Conservation (phyloP, 2,113 vertebrate genomes). For the Crotalus helleri region DNA sequence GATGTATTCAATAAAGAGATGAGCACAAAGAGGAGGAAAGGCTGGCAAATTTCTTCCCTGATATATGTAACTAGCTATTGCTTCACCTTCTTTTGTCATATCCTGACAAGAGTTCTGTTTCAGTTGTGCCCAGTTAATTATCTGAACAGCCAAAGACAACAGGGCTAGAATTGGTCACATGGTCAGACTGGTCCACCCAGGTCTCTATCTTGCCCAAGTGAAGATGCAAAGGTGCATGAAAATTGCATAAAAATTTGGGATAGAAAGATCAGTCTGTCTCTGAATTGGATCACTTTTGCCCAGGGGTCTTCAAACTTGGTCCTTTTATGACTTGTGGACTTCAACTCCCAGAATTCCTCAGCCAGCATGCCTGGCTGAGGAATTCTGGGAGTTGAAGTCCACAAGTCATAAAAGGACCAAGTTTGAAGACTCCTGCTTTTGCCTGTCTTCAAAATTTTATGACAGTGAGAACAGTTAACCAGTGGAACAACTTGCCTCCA, state of each 20-base stretch:
- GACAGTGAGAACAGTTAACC: background rate
- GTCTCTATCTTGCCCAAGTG: background rate
- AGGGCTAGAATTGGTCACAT: background rate
- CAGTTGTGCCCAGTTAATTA: slow-evolving; percentile 17
- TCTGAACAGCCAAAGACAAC: background rate
- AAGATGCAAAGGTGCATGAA: background rate
- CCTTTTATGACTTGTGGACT: too few species aligned
- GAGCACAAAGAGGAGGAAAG: background rate
- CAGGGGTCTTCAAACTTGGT: too few species aligned
- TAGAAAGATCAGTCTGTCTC: background rate
- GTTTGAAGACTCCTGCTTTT: background rate
- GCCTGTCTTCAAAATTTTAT: background rate
- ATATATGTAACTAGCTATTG: background rate
- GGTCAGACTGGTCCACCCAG: background rate
- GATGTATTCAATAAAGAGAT: background rate
- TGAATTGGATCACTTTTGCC: too few species aligned
- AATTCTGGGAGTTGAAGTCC: too few species aligned
- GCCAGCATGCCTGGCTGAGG: too few species aligned
- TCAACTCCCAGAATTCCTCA: too few species aligned
- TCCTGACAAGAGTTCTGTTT: slow-evolving; percentile 4
- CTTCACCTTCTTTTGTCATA: slow-evolving; percentile 13
- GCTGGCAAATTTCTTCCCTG: background rate
- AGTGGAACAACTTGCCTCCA: background rate
- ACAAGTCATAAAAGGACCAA: too few species aligned
- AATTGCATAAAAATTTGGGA: background rate